Conservation (phyloP, 2,888 invertebrate genomes). For the Agrotis segetum region DNA sequence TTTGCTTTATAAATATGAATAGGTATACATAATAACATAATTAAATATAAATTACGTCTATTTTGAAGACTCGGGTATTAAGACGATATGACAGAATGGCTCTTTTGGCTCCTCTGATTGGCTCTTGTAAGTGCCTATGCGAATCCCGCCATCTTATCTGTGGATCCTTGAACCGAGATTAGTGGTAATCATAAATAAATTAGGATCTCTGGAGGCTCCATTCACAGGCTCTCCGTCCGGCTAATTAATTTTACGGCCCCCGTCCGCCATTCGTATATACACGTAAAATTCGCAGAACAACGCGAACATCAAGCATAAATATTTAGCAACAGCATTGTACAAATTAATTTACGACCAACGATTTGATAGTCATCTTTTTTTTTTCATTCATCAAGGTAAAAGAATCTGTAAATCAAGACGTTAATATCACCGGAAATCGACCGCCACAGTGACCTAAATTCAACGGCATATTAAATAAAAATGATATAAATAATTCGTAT, state of each 20-base stretch:
- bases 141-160: background rate
- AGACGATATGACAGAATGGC: background rate
- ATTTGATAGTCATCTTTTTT: slow-evolving; percentile 55
- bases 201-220: slow-evolving; percentile 56
- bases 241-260: slow-evolving; percentile 78
- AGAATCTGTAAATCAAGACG: slow-evolving; percentile 49
- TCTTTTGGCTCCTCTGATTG: background rate
- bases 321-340: slow-evolving; percentile 70
- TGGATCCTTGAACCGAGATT: slow-evolving; percentile 57
- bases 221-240: slow-evolving; percentile 67
- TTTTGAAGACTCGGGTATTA: background rate
- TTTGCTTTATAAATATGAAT: slow-evolving; percentile 23
- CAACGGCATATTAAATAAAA: slow-evolving; percentile 54
- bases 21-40: background rate
- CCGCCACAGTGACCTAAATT: slow-evolving; percentile 53
- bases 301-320: slow-evolving; percentile 67
- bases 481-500: slow-evolving; percentile 41
- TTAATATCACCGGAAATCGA: slow-evolving; percentile 47
- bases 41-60: slow-evolving; percentile 6
- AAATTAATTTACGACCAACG: slow-evolving; percentile 73
- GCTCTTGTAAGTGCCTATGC: background rate
- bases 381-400: slow-evolving; percentile 37
- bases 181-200: slow-evolving; percentile 45
- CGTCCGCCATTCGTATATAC: slow-evolving; percentile 53
- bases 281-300: slow-evolving; percentile 67